Evolutionary conservation across 2,888 invertebrate genomes (phyloP).

Genomic region (Clusia tigrina): DNA sequence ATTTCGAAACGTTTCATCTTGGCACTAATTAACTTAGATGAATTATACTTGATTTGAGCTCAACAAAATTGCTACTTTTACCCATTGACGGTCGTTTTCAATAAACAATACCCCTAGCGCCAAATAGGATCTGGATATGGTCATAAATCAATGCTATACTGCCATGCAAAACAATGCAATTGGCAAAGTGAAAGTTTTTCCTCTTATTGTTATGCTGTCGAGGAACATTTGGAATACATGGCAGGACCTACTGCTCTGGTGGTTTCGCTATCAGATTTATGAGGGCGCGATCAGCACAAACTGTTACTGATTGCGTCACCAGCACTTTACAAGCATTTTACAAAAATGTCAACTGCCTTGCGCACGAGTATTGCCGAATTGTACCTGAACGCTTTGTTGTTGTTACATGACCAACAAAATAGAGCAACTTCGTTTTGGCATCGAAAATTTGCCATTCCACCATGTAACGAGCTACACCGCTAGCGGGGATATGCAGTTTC

Average conservation of each 20-base stretch:
- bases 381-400: background rate
- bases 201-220: background rate
- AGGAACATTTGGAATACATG: background rate
- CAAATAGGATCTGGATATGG: slow-evolving; percentile 2
- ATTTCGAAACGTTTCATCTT: too few species aligned
- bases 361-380: background rate
- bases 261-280: slow-evolving; percentile 55
- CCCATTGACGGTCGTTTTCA: background rate
- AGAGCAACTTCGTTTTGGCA: too few species aligned
- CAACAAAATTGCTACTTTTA: too few species aligned
- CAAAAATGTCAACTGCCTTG: too few species aligned
- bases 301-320: background rate
- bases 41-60: too few species aligned
- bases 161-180: slow-evolving; percentile 1
- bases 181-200: slow-evolving; percentile 26
- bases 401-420: too few species aligned
- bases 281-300: slow-evolving; percentile 53
- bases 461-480: background rate
- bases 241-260: slow-evolving; percentile 33
- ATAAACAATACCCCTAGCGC: background rate
- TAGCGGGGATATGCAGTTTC: background rate
- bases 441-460: slow-evolving; percentile 3
- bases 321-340: background rate
- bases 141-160: background rate
- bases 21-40: too few species aligned